These are phyloP conservation scores for Lasioglossum albipes DNA, from an alignment of 1,140 invertebrate species.

Conservation along the genomic window DNA sequence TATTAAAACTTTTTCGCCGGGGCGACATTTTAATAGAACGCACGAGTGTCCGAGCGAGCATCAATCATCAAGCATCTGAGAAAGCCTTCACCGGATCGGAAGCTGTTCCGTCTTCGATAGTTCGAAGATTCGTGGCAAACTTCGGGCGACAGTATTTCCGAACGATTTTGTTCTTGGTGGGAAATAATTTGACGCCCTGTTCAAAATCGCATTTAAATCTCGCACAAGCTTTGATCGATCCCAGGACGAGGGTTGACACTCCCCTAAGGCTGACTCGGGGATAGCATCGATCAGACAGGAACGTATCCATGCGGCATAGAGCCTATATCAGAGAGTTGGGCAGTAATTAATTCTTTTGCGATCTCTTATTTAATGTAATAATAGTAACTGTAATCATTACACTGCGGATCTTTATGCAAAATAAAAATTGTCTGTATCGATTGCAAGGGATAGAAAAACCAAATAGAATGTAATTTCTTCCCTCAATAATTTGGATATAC, in stretches of 20 bases:
- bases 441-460: too few relatives aligned
- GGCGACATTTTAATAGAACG: neutral
- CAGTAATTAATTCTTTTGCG: too few relatives aligned
- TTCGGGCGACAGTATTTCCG: conserved; percentile 41
- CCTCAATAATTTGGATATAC: too few relatives aligned
- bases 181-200: conserved; percentile 39
- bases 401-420: too few relatives aligned
- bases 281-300: conserved; percentile 19
- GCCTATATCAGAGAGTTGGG: neutral
- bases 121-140: conserved; percentile 35
- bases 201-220: conserved; percentile 56
- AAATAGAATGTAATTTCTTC: too few relatives aligned
- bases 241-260: conserved; percentile 26
- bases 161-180: conserved; percentile 25
- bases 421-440: too few relatives aligned
- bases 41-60: neutral
- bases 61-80: conserved; percentile 42
- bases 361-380: too few relatives aligned
- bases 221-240: conserved; percentile 26
- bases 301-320: neutral
- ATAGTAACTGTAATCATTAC: too few relatives aligned
- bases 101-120: conserved; percentile 9
- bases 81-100: conserved; percentile 7
- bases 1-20: neutral
- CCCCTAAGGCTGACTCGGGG: neutral